These are phyloP conservation scores for Cryptocephalus primarius DNA, from an alignment of 2,888 invertebrate genomes.

Conservation along the genomic window DNA sequence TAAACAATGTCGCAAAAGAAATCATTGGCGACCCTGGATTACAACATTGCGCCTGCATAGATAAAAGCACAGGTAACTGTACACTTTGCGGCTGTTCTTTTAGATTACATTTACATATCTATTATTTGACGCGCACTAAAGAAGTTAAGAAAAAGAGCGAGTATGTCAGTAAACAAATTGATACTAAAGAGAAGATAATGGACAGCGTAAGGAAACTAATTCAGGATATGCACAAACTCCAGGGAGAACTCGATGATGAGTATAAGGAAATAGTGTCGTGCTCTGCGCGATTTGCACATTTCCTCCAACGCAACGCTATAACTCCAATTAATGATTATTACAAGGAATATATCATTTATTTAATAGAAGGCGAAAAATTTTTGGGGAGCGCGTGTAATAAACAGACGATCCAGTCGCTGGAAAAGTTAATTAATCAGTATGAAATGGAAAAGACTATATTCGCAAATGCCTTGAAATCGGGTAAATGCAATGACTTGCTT, in stretches of 20 bases:
- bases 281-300: constrained; percentile 30
- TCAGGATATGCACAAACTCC: constrained; percentile 14
- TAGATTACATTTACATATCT: constrained; percentile 30
- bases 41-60: constrained; percentile 25
- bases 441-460: no score
- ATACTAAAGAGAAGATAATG: constrained; percentile 17
- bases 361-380: constrained; percentile 13
- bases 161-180: constrained; percentile 19
- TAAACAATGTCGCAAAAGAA: constrained; percentile 26
- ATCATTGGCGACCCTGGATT: constrained; percentile 27
- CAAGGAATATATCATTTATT: constrained; percentile 25
- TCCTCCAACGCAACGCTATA: constrained; percentile 28
- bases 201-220: constrained; percentile 16
- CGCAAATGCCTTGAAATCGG: no score
- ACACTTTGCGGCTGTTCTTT: constrained; percentile 24
- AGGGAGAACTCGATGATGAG: constrained; percentile 22
- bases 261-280: constrained; percentile 19
- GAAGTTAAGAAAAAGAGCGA: constrained; percentile 20
- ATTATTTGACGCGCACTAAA: constrained; percentile 26
- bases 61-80: constrained; percentile 16
- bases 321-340: constrained; percentile 29
- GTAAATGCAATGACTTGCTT: no score
- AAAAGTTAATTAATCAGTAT: no score
- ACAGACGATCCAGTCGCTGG: no score
- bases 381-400: no score